Conservation (phyloP, 2,888 invertebrate genomes). For the Mesorhabditis spiculigera region DNA sequence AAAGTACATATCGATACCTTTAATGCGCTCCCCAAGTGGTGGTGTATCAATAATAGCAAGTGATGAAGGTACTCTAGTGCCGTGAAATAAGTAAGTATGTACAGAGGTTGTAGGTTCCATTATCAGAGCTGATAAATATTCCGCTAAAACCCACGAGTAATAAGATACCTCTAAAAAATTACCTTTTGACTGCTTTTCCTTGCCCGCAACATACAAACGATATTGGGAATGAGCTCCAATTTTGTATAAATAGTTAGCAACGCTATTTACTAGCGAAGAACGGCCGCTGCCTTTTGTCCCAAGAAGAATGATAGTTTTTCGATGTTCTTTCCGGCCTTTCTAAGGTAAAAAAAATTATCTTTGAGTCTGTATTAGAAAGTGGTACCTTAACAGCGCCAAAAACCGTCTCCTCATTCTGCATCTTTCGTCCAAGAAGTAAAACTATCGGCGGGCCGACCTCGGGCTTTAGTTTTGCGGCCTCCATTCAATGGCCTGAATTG, state of each 20-base stretch:
- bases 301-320: background rate
- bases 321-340: background rate
- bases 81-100: slow-evolving; percentile 2
- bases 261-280: background rate
- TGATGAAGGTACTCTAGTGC: background rate
- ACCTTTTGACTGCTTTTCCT: background rate
- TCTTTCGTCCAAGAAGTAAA: too few species aligned
- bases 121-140: background rate
- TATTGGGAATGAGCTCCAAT: background rate
- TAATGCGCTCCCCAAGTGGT: background rate
- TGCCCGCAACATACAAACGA: background rate
- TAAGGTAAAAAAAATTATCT: background rate
- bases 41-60: background rate
- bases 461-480: too few species aligned
- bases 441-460: too few species aligned
- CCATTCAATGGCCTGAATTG: too few species aligned
- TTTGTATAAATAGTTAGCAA: background rate
- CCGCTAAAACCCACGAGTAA: too few species aligned
- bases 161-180: background rate
- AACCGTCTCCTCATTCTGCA: too few species aligned
- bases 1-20: slow-evolving; percentile 2
- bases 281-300: background rate
- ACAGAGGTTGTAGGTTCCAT: background rate
- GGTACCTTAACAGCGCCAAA: too few species aligned
- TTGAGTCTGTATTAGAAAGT: too few species aligned